Conservation (phyloP, 1,140 invertebrate species). For the Aphelenchoides avenae region DNA sequence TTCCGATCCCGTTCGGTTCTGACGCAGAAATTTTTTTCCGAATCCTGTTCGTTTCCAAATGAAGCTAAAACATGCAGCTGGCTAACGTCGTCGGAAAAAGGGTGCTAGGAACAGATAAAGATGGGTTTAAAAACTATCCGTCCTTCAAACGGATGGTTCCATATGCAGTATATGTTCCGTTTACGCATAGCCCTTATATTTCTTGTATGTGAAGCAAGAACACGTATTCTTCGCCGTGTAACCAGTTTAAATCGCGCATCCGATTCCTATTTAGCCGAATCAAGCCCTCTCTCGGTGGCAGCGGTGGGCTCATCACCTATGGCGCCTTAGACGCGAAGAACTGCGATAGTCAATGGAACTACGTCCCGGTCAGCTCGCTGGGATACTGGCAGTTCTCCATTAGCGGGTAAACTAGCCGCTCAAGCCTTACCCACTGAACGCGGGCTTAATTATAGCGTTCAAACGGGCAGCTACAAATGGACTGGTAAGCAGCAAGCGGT, state of each 20-base stretch:
- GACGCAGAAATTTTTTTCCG: no score
- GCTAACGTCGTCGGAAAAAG: no score
- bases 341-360: constrained; percentile 17
- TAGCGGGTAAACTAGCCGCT: neutral
- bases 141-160: no score
- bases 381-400: constrained; percentile 30
- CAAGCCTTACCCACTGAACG: neutral
- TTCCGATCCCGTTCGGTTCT: no score
- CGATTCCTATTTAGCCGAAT: neutral
- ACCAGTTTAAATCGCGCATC: constrained; percentile 1
- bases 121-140: no score
- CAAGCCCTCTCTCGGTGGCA: constrained; percentile 9
- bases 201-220: no score
- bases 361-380: constrained; percentile 14
- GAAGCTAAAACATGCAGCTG: no score
- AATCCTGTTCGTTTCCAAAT: no score
- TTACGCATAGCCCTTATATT: no score
- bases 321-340: constrained; percentile 25
- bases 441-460: neutral
- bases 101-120: no score
- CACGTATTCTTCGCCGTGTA: constrained; percentile 16
- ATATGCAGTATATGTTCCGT: no score
- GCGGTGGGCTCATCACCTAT: constrained; percentile 25
- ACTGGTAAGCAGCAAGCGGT: constrained; percentile 2
- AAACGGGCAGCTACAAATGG: constrained; percentile 14